Base-by-base conservation (phyloP, 2,113 vertebrate genomes). In the Lipophrys pholis region DNA sequence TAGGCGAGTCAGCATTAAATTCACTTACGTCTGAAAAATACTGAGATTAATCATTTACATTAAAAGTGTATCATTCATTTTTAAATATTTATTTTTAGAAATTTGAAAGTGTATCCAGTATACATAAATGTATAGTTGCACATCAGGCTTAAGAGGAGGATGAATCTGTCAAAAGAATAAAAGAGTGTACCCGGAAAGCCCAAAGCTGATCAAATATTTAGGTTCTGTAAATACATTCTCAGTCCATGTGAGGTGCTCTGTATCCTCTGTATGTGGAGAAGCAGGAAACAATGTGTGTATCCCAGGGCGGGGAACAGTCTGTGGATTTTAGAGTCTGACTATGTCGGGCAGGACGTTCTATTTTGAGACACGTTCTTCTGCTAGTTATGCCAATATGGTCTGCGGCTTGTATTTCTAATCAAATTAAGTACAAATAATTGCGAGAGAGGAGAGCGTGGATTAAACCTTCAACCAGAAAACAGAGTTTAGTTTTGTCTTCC, bases 261-360 rank as follows among this genome's bases (percentile, higher is more conserved):
- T 62, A 62, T 48, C n/a, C 35, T 48, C 17, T 59, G 40, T 51
- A 30, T 52, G 51, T 36, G 8, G 30, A 50, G 39, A 38, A 68
- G 45, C 58, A 58, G 16, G 62, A 49, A 11, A 68, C 3, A 42
- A 16, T 54, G 43, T 40, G 30, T 50, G 10, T 36, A 30, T 49
- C 56, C 30, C 36, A 35, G 30, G 35, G 58, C 58, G 17, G 15
- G 0, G 66, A n/a, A 6, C 59, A 15, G 50, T 61, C 17, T 64
- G 46, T 42, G 2, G 53, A 64, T 53, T 57, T 43, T 57, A 30
- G 43, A 62, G 8, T 30, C 17, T 69, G 60, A 83, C 36, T 2
- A 0, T 59, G 12, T 64, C 46, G 63, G 69, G 77, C 52, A 68
- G 17, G 8, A 62, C 53, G n/a, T 48, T 36, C 54, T 76, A 66